Percentiles rank a stretch among this genome's conserved stretches.
Evolutionary conservation across 2,797 vertebrate genomes (phyloP).

Genomic region (Hypotaenidia philippensis): DNA sequence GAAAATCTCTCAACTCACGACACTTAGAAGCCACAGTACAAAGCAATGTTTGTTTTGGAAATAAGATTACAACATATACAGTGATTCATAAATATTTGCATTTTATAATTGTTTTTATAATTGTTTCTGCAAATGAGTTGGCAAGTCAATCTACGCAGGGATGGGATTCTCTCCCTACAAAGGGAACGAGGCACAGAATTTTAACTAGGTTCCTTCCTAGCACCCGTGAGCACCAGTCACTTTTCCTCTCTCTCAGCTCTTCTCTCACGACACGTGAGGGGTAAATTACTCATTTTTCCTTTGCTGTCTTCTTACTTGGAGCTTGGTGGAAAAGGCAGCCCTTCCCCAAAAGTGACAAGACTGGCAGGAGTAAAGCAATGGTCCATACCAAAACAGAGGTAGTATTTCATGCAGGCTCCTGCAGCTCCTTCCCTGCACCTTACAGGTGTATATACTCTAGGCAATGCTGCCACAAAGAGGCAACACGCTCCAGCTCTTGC

Average conservation of each 20-base stretch:
- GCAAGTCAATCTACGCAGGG: constrained; percentile 23
- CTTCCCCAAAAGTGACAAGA: neutral
- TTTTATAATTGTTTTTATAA: constrained; percentile 77
- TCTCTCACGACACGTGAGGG: neutral
- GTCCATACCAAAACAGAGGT: neutral
- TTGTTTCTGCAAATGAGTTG: constrained; percentile 71
- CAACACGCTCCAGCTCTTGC: neutral
- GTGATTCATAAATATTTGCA: constrained; percentile 77
- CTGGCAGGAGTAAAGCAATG: neutral
- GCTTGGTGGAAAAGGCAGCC: neutral
- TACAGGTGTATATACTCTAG: neutral
- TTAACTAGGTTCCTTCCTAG: constrained; percentile 50
- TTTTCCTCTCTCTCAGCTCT: neutral
- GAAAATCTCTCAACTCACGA: neutral
- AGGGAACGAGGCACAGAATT: constrained; percentile 40
- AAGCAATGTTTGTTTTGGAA: constrained; percentile 70
- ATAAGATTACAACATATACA: constrained; percentile 63
- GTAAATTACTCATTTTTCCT: neutral
- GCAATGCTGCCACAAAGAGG: constrained; percentile 3
- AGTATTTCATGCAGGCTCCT: neutral
- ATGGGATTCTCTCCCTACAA: neutral
- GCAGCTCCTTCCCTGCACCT: neutral
- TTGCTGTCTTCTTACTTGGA: neutral
- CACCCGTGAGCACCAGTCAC: constrained; percentile 27
- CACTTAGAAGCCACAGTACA: neutral